Evolutionary conservation across 2,113 vertebrate genomes (phyloP), one percentile per base, ranked within the genome.

Genomic region (Rhizomys pruinosus): DNA sequence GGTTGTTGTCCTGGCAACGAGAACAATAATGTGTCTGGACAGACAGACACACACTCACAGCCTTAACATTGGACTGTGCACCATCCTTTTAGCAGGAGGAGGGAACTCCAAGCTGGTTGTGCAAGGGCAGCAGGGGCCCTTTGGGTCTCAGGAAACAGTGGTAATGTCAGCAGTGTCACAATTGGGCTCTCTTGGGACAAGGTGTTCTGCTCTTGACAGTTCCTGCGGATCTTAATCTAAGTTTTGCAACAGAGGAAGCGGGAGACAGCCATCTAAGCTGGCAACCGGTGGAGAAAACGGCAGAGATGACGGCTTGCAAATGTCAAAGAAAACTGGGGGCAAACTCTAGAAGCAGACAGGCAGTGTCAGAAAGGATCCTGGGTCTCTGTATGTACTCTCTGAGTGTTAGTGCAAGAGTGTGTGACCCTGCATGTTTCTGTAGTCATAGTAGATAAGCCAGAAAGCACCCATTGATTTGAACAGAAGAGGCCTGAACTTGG

Each of bases 171-270:
- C 91, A 91, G 39, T 97, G 93, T 94, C 44, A 76, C 96, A 96
- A 97, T 85, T 81, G 64, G 93, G 91, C 90, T 96, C 96, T 88
- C 95, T 95, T 76, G 96, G 97, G 96, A 97, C 97, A 96, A 89
- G 89, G 73, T 16, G 84, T 97, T 97, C 98, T 94, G 95, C 97
- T 96, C 97, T 77, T 97, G 97, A 97, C 93, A 76, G 92, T 96
- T 98, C 96, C 97, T 95, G 96, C 96, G 96, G 91, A 96, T 93
- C 47, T 89, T 95, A 94, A 95, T 87, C 34, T 71, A 91, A 79
- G 93, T 93, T 97, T 97, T 95, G 92, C 94, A 96, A 93, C 92
- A 85, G 39, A 93, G 89, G 87, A 87, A 95, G 85, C 95, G 84
- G 72, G 93, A 91, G 92, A 63, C 82, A 95, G 71, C 1, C 0